Evolutionary conservation across 2,888 invertebrate species (phyloP), one percentile per base, ranked within the genome.

Genomic region (Thera obeliscata): DNA sequence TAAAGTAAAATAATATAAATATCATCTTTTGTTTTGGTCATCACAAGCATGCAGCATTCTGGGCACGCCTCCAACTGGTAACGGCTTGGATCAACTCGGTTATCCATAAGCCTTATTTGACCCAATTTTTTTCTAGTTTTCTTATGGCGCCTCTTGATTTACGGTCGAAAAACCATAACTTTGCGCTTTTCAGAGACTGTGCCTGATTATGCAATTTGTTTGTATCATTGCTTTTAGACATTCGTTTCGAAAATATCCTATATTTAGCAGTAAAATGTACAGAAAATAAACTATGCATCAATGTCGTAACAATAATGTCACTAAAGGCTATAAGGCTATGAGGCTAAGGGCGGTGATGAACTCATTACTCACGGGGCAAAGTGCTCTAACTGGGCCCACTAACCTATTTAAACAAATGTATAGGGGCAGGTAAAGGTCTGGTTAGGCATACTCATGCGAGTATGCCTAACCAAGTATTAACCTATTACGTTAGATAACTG

Each of bases 331-430:
- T 82, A 81, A 77, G 76, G 83, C 81, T 83, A 83, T 22, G 22
- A 81, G 81, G 79, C 79, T 81, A 75, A 77, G 74, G 79, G 72
- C 70, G 76, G 68, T 81, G 84, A 87, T 85, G 84, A 82, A 81
- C 83, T 87, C 86, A 88, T 89, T 88, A 86, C 81, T 86, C 80
- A 84, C 80, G 71, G 64, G 67, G 61, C 64, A 71, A 69, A 74
- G 69, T 70, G 73, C 66, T 70, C 64, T 64, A 72, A 73, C 74
- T 63, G 76, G 78, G 77, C 79, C 81, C 74, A 81, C 73, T 85
- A 84, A 85, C 87, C 85, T 86, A 87, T 81, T 82, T 85, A 80
- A 83, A 82, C 80, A 80, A 84, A 82, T 79, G 78, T 77, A 78
- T 72, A 77, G 72, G 74, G 74, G 67, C 74, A 66, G 62, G 63